Base-by-base conservation (phyloP, 2,888 invertebrate species). In the Caprella mutica region DNA sequence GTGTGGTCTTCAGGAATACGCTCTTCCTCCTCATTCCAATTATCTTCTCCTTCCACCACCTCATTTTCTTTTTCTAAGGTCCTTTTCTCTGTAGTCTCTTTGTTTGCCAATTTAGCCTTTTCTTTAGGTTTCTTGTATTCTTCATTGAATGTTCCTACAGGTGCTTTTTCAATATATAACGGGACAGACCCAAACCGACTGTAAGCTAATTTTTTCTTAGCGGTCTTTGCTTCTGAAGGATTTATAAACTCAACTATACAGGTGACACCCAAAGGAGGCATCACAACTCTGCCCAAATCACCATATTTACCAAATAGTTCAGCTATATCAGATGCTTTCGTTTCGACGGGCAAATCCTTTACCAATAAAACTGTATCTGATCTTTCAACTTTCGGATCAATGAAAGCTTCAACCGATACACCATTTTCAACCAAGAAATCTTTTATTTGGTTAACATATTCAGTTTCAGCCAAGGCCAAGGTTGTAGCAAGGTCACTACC, bases 141-240 rank as follows among this genome's bases (percentile, higher is more conserved):
- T n/a, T n/a, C n/a, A n/a, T 35, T 64, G 55, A 91, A 85, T 9
- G 83, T 81, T 69, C 88, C 83, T 68, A 88, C 85, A 0, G 98
- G 97, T 0, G 97, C 98, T 96, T 97, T 98, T 76, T 98, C 97
- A 67, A 98, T 76, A 74, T 91, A 98, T 43, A 98, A 76, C 0
- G 96, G 97, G 2, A 83, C 73, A 69, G 85, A 80, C 72, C 90
- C 86, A 71, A 93, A 96, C 74, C 88, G 90, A 1, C 85, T 84
- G 71, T 94, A 97, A 4, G 94, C 94, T 51, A 97, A 75, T 70
- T 83, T 85, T 27, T 78, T 82, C 71, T 96, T 97, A 0, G 93
- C 94, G 66, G 81, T 81, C 69, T 85, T 84, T 0, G 98, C 97
- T 77, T 97, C 96, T 1, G 84, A 83, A 0, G 90, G 82, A 70